phyloP scores from a whole-genome alignment of 2,797 vertebrate species.

The Hyperoplus immaculatus region DNA sequence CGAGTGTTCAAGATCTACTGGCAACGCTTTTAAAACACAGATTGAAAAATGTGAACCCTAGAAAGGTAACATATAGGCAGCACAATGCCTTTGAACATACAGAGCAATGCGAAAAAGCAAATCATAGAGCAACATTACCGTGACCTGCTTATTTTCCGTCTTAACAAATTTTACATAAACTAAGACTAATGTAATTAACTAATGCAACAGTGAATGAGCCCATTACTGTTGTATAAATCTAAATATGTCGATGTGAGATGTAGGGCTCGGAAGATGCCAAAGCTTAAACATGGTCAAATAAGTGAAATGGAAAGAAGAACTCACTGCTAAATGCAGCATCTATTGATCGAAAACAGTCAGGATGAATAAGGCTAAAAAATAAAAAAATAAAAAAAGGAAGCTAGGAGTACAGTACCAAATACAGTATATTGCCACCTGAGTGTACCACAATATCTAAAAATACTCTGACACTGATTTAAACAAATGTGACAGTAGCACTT shows the following conservation, averaged over 20 bases:
- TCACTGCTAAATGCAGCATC: neutral
- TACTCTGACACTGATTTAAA: neutral
- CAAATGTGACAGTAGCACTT: neutral
- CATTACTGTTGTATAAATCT: slow-evolving; percentile 1
- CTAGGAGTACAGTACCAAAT: too few species aligned
- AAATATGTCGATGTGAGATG: neutral
- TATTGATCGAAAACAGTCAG: too few species aligned
- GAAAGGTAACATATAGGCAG: slow-evolving; percentile 1
- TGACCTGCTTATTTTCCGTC: neutral
- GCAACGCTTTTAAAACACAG: too few species aligned
- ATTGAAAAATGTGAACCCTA: neutral
- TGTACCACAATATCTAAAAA: neutral
- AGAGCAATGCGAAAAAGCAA: neutral
- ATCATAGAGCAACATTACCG: neutral
- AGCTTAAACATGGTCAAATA: neutral
- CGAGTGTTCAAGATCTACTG: neutral
- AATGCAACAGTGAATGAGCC: neutral
- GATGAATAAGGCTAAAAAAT: neutral
- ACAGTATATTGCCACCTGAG: neutral
- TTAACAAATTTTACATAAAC: slow-evolving; percentile 6
- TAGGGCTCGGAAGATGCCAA: neutral
- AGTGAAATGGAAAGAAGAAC: neutral
- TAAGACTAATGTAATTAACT: neutral
- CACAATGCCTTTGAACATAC: slow-evolving; percentile 8
- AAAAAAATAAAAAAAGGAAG: neutral